Percentiles rank a stretch among this genome's conserved stretches.
Evolutionary conservation across 2,888 invertebrate species (phyloP).

Genomic region (Drosophila suboccidentalis): DNA sequence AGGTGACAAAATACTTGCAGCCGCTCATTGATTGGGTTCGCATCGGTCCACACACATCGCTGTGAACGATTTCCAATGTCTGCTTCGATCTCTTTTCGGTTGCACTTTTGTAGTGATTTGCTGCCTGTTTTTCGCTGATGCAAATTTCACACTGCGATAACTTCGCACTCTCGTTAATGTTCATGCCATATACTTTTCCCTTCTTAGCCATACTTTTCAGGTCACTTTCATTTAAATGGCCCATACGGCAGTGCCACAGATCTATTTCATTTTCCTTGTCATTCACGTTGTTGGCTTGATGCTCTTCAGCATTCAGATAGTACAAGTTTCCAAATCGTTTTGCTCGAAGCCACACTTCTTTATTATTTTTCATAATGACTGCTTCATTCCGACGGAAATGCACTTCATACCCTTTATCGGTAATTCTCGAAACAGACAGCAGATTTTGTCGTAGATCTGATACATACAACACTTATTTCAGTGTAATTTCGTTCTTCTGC

Average conservation of each 20-base stretch:
- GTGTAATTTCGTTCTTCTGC: background rate
- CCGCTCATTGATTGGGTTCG: slow-evolving; percentile 1
- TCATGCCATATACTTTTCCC: slow-evolving; percentile 4
- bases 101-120: background rate
- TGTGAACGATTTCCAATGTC: slow-evolving; percentile 5
- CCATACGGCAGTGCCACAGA: slow-evolving; percentile 10
- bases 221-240: slow-evolving; percentile 11
- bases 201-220: background rate
- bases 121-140: slow-evolving; percentile 2
- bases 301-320: background rate
- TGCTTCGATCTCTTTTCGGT: background rate
- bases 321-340: no score
- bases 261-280: background rate
- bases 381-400: no score
- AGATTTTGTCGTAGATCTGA: no score
- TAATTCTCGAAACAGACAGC: no score
- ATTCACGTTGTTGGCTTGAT: background rate
- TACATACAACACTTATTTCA: background rate
- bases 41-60: background rate
- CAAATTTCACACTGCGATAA: slow-evolving; percentile 4
- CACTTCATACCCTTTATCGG: no score
- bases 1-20: background rate
- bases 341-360: no score
- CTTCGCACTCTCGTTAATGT: background rate
- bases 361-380: no score